These are phyloP conservation scores for Xiphias gladius DNA, from an alignment of 2,113 vertebrate genomes.

Conservation along the genomic window DNA sequence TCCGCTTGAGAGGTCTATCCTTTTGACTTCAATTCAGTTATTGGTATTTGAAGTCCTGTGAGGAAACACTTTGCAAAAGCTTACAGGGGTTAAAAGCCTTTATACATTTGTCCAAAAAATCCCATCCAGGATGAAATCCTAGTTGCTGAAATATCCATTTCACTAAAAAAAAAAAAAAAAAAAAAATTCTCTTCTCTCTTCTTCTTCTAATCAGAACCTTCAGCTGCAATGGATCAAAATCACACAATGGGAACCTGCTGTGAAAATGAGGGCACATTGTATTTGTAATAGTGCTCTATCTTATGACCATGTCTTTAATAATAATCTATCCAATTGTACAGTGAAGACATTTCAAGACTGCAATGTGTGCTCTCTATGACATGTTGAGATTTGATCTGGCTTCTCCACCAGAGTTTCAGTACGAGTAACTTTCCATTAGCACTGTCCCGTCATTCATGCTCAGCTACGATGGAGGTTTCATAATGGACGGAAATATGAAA, in stretches of 20 bases:
- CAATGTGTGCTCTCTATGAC: conserved; percentile 53
- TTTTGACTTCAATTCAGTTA: conserved; percentile 64
- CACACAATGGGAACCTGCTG: conserved; percentile 37
- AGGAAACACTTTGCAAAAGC: conserved; percentile 54
- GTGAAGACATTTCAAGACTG: conserved; percentile 56
- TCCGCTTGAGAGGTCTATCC: conserved; percentile 55
- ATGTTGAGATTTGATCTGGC: conserved; percentile 69
- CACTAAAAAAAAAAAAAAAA: too few species aligned
- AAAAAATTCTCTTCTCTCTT: too few species aligned
- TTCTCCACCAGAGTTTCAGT: conserved; percentile 33
- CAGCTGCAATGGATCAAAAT: conserved; percentile 42
- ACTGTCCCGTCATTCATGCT: conserved; percentile 68
- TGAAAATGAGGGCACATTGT: conserved; percentile 67
- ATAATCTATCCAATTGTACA: conserved; percentile 61
- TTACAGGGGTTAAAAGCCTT: conserved; percentile 41
- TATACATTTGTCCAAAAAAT: conserved; percentile 33
- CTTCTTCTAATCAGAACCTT: conserved; percentile 17
- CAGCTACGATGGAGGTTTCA: conserved; percentile 61
- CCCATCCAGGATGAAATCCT: conserved; percentile 16
- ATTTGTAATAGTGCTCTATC: conserved; percentile 51
- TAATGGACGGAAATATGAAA: conserved; percentile 77
- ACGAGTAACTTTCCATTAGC: conserved; percentile 52
- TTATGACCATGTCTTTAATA: conserved; percentile 66
- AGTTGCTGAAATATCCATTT: conserved; percentile 35
- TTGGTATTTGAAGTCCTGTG: conserved; percentile 39